These are phyloP conservation scores for Myotis daubentonii DNA, from an alignment of 2,797 vertebrate species.

Conservation along the genomic window DNA sequence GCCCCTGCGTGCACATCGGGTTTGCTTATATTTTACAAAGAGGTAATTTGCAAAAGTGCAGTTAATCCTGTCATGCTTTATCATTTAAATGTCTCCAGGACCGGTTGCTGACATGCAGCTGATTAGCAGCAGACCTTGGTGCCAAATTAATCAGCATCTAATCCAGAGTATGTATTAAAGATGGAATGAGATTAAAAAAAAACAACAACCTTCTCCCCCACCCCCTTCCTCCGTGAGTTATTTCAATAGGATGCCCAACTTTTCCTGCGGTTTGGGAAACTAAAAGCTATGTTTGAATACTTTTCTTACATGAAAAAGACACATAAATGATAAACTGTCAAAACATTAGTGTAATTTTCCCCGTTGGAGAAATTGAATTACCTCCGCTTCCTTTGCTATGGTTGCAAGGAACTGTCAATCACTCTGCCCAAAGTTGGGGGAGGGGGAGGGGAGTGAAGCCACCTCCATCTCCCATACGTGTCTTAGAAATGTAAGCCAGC, in stretches of 20 bases:
- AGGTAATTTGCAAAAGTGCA: constrained; percentile 84
- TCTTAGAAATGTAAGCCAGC: neutral
- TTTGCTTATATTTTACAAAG: constrained; percentile 85
- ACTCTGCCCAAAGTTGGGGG: neutral
- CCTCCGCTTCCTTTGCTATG: constrained; percentile 40
- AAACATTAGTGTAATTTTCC: constrained; percentile 65
- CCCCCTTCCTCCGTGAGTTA: neutral
- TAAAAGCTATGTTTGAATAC: constrained; percentile 77
- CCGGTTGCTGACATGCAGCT: constrained; percentile 79
- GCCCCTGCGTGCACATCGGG: constrained; percentile 71
- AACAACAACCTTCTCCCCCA: constrained; percentile 47
- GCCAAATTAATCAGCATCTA: constrained; percentile 87
- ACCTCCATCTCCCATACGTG: neutral
- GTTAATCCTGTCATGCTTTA: constrained; percentile 83
- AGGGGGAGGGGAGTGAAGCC: neutral
- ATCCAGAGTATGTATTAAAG: constrained; percentile 81
- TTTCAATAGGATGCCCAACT: constrained; percentile 73
- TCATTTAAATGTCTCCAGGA: constrained; percentile 86
- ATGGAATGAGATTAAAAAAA: constrained; percentile 72
- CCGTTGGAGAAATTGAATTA: constrained; percentile 16
- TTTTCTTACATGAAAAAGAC: constrained; percentile 76
- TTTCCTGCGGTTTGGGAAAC: constrained; percentile 55
- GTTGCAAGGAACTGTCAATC: constrained; percentile 39
- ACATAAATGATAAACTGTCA: constrained; percentile 72
- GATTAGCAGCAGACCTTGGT: constrained; percentile 85